A percentile compares a stretch with the other conserved stretches of the same genome.
Evolutionary conservation across 2,888 invertebrate genomes (phyloP).

Genomic region (Frankliniella intonsa): DNA sequence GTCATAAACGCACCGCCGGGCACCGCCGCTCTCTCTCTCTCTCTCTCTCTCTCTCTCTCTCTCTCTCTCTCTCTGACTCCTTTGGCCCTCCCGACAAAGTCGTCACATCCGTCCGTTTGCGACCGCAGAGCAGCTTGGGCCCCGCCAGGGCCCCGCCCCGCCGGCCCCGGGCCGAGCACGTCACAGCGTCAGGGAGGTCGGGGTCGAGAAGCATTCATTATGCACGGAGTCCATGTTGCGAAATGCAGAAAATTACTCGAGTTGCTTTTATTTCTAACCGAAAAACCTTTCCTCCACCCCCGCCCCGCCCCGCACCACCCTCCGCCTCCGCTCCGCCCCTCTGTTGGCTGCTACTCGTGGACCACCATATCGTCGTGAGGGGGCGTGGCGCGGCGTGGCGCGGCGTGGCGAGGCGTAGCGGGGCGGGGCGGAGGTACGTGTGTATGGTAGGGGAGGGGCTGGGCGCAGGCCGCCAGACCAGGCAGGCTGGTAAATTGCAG

Average conservation of each 20-base stretch:
- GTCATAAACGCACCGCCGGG: too few species aligned
- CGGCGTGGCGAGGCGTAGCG: background rate
- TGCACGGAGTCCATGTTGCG: background rate
- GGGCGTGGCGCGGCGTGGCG: background rate
- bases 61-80: background rate
- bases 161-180: too few species aligned
- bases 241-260: background rate
- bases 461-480: background rate
- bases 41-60: background rate
- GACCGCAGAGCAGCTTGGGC: background rate
- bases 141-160: too few species aligned
- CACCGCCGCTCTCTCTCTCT: background rate
- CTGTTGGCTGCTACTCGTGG: too few species aligned
- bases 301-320: background rate
- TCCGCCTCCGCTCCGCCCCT: too few species aligned
- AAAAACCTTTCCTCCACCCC: background rate
- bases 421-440: background rate
- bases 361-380: background rate
- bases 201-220: too few species aligned
- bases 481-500: background rate
- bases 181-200: too few species aligned
- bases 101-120: slow-evolving; percentile 10
- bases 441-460: background rate
- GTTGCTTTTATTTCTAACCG: background rate
- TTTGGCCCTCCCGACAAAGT: background rate